These are phyloP conservation scores for Perdita meconis DNA, from an alignment of 2,888 invertebrate genomes.

Conservation along the genomic window DNA sequence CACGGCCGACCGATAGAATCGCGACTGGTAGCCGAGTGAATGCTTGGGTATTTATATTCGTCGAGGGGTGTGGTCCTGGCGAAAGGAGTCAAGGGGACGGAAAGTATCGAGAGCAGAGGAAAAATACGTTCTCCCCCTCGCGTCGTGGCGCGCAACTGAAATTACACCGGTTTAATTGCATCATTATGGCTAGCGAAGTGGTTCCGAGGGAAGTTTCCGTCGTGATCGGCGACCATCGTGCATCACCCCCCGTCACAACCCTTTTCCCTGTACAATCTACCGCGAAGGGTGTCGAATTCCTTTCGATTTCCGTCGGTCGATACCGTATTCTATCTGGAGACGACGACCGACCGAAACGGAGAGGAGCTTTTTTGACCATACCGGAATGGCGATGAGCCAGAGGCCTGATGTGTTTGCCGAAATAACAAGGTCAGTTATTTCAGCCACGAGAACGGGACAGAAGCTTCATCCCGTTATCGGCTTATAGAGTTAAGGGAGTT, in stretches of 20 bases:
- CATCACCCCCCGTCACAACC: neutral
- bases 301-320: neutral
- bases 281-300: conserved; percentile 9
- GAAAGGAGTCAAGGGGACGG: conserved; percentile 15
- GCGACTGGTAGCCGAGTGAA: conserved; percentile 24
- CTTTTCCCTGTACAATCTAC: conserved; percentile 1
- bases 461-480: conserved; percentile 64
- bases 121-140: conserved; percentile 22
- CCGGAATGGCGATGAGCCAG: conserved; percentile 57
- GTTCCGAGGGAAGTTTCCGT: conserved; percentile 17
- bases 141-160: conserved; percentile 31
- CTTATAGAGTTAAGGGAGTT: conserved; percentile 68
- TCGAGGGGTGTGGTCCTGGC: conserved; percentile 1
- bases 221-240: conserved; percentile 27
- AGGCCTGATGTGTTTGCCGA: conserved; percentile 65
- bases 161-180: conserved; percentile 53
- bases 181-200: conserved; percentile 38
- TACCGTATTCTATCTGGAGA: conserved; percentile 14
- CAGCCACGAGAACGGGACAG: conserved; percentile 49
- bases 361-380: conserved; percentile 41
- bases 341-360: neutral
- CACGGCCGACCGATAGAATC: conserved; percentile 17
- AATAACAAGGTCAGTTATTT: conserved; percentile 71
- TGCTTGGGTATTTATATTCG: conserved; percentile 15
- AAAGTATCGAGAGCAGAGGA: conserved; percentile 17